Conservation (phyloP, 1,140 invertebrate species). For the Neodiprion virginianus region DNA sequence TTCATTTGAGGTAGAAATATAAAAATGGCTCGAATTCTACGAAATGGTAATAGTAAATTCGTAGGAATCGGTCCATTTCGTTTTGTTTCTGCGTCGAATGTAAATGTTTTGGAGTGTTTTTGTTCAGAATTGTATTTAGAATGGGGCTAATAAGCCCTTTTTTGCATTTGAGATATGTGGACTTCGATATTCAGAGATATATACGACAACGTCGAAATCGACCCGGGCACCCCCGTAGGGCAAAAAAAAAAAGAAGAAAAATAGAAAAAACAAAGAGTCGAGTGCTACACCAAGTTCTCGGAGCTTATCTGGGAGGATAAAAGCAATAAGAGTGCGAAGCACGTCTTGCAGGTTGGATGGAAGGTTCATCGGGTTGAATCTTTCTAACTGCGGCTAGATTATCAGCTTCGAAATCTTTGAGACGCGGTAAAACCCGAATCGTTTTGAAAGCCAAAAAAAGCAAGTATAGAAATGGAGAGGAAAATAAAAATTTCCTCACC, state of each 20-base stretch:
- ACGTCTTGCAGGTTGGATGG: neutral
- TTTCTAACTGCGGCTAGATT: constrained; percentile 2
- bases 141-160: too few species aligned
- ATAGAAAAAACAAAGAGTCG: neutral
- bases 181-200: too few species aligned
- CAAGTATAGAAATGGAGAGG: neutral
- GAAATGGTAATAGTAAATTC: too few species aligned
- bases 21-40: too few species aligned
- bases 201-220: too few species aligned
- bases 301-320: neutral
- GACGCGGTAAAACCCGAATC: neutral
- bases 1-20: too few species aligned
- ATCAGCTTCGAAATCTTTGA: constrained; percentile 3
- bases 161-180: too few species aligned
- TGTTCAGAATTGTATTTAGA: too few species aligned
- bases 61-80: too few species aligned
- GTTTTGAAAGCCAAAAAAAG: neutral
- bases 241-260: neutral
- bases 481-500: neutral
- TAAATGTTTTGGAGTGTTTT: too few species aligned
- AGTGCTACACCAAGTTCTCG: neutral
- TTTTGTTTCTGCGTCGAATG: too few species aligned
- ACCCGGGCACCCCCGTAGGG: neutral
- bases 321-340: neutral
- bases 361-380: neutral